Percentiles rank a stretch among this genome's conserved stretches.
Evolutionary conservation across 92 coral and sea anemone genomes (phyloP).

Genomic region (Zoanthus gigantus): DNA sequence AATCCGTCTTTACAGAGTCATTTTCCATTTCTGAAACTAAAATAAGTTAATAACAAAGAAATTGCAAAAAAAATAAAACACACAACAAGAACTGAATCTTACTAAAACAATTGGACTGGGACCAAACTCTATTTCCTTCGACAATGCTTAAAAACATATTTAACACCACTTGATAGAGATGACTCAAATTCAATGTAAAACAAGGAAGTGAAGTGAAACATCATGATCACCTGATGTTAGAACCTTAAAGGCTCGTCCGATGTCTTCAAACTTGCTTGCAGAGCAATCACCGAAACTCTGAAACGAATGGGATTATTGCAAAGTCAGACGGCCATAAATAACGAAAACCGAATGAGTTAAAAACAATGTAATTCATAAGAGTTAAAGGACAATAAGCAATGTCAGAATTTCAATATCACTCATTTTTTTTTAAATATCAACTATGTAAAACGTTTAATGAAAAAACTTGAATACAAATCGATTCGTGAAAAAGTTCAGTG

Average conservation of each 20-base stretch:
- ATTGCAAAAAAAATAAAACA: background rate
- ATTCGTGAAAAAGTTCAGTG: background rate
- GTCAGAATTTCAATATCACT: background rate
- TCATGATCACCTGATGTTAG: slow-evolving; percentile 72
- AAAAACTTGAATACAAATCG: slow-evolving; percentile 25
- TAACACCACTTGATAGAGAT: background rate
- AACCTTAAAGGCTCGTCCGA: slow-evolving; percentile 82
- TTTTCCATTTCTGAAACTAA: slow-evolving; percentile 60
- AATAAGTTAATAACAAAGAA: slow-evolving; percentile 1
- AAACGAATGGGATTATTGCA: slow-evolving; percentile 43
- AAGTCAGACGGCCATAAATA: slow-evolving; percentile 2
- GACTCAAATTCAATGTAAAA: background rate
- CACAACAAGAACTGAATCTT: background rate
- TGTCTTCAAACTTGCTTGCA: slow-evolving; percentile 83
- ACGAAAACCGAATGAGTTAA: slow-evolving; percentile 28
- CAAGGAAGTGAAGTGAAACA: background rate
- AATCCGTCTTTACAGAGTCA: slow-evolving; percentile 59
- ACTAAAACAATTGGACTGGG: slow-evolving; percentile 9
- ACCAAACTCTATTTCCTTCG: slow-evolving; percentile 4
- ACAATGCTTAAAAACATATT: background rate
- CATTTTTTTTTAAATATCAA: background rate
- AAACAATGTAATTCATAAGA: background rate
- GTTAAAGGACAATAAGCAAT: background rate
- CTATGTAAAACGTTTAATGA: background rate
- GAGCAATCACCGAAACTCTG: slow-evolving; percentile 82